phyloP scores from a whole-genome alignment of 2,797 vertebrate species.

The Lerista edwardsae region DNA sequence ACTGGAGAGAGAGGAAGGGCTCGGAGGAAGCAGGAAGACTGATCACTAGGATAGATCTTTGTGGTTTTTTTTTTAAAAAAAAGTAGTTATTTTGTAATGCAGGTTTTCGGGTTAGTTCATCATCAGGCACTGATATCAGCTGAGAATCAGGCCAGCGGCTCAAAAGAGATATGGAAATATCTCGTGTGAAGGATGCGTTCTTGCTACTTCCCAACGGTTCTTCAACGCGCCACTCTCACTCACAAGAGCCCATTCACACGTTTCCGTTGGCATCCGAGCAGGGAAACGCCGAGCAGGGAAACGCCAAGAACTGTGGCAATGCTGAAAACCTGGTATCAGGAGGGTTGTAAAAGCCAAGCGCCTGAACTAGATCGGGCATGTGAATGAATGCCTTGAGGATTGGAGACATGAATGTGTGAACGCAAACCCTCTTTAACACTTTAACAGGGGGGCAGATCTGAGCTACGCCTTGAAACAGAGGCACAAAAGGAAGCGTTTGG shows the following conservation, averaged over 20 bases:
- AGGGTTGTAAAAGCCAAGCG: background rate
- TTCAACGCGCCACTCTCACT: background rate
- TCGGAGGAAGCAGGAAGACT: too few relatives aligned
- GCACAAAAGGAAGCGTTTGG: background rate
- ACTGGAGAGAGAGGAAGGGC: too few relatives aligned
- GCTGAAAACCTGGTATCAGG: too few relatives aligned
- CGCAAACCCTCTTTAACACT: background rate
- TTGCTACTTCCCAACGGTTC: background rate
- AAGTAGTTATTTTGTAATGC: too few relatives aligned
- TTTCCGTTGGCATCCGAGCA: background rate
- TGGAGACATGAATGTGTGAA: background rate
- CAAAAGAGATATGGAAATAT: background rate
- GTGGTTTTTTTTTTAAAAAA: too few relatives aligned
- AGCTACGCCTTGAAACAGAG: background rate
- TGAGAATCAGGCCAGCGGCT: background rate
- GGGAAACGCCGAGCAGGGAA: background rate
- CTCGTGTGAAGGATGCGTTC: background rate
- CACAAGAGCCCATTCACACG: background rate
- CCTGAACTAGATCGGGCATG: too few relatives aligned
- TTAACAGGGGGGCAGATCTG: background rate
- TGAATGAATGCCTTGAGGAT: background rate
- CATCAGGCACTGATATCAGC: too few relatives aligned
- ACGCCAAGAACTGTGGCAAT: background rate
- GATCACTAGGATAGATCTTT: too few relatives aligned
- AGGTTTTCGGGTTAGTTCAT: too few relatives aligned